These are phyloP conservation scores for Turritopsis dohrnii DNA, from an alignment of 30 jellyfish, hydroid and myxozoan genomes.

Conservation along the genomic window DNA sequence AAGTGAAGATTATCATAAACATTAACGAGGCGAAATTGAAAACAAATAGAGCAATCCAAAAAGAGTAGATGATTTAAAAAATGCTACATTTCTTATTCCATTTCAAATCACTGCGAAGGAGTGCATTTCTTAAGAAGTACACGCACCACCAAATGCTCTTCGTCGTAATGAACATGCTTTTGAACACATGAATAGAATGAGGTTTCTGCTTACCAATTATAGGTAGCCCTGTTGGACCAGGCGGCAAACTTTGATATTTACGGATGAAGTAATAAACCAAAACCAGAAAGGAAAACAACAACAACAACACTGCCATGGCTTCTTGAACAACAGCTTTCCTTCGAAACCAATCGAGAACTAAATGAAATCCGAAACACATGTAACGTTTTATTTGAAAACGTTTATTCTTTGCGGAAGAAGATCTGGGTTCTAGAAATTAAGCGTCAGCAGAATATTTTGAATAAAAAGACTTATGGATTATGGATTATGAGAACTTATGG, in stretches of 20 bases:
- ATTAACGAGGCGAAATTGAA: no score
- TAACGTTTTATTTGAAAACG: neutral
- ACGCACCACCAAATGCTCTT: no score
- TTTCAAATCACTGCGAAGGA: no score
- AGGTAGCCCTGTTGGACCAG: constrained; percentile 27
- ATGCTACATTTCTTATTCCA: no score
- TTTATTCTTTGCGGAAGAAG: neutral
- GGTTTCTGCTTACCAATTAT: constrained; percentile 3
- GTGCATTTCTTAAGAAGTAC: no score
- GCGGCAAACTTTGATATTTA: constrained; percentile 9
- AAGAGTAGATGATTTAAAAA: no score
- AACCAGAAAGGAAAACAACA: neutral
- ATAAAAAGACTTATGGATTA: no score
- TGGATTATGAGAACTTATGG: no score
- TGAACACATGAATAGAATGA: neutral
- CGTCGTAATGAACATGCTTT: neutral
- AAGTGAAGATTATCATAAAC: no score
- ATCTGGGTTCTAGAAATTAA: neutral
- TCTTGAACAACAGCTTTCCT: neutral
- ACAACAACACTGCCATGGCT: neutral
- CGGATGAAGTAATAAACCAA: neutral
- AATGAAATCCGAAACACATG: neutral
- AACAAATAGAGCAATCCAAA: no score
- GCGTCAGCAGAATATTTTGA: neutral
- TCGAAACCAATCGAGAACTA: neutral